Base-by-base conservation (phyloP, 1,140 invertebrate species). In the Yoshiicerus persimilis region DNA sequence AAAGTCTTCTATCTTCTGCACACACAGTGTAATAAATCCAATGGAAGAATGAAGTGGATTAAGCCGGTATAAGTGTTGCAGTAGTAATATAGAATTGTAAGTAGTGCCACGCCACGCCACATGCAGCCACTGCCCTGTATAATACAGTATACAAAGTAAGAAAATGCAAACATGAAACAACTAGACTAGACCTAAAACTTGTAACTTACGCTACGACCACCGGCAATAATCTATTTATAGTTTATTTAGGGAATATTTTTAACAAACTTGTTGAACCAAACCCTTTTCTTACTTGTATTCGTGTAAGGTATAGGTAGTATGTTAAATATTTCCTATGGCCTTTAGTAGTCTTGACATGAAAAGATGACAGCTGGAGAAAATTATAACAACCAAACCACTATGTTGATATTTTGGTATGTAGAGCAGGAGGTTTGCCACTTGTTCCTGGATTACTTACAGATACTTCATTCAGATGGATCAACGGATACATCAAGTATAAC, bases 211-310 rank as follows among this genome's bases (percentile, higher is more conserved):
- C 20, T 80, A 80, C 75, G 75, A 38, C 75, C 75, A 80, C 30
- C 75, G 32, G 30, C 75, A 70, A 70, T 32, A 80, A 23, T 80
- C 75, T 80, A 80, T 80, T 80, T 36, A 36, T 80, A 80, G 75
- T 38, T 70, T 80, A 38, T 80, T 80, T 80, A 23, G 75, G 32
- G 75, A 80, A 80, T 80, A 80, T 80, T 80, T 80, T 80, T 80
- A 80, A 80, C 75, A 38, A 80, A 80, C 75, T 80, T 80, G 75
- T 38, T 36, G 75, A 80, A 80, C 75, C 30, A 34, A 80, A 36
- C 23, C 64, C 64, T n/a, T 36, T 80, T 80, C 75, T 32, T 77
- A 80, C 66, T 80, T n/a, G 75, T 5, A 34, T 34, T 80, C 20
- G 75, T 70, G 16, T 77, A n/a, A 41, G 9, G 75, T 23, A 32